These are phyloP conservation scores for Nysson spinosus DNA, from an alignment of 2,888 invertebrate species.

Conservation along the genomic window DNA sequence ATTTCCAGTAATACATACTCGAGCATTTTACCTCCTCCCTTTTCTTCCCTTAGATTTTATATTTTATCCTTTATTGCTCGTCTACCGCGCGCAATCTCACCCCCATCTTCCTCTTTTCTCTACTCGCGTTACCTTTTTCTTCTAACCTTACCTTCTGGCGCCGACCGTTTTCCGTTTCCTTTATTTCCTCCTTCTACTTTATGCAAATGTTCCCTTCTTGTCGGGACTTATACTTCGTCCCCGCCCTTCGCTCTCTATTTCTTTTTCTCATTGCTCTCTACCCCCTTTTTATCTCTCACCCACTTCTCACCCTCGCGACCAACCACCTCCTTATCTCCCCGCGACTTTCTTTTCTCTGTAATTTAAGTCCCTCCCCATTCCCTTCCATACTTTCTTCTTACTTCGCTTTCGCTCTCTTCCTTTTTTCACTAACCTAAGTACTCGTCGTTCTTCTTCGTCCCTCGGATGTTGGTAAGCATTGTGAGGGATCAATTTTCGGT, in stretches of 20 bases:
- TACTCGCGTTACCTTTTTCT: slow-evolving; percentile 3
- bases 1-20: no score
- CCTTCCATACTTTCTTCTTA: background rate
- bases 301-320: slow-evolving; percentile 6
- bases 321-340: slow-evolving; percentile 22
- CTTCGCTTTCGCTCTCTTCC: slow-evolving; percentile 12
- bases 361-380: slow-evolving; percentile 20
- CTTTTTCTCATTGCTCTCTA: no score
- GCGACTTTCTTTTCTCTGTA: slow-evolving; percentile 28
- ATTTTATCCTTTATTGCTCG: background rate
- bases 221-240: background rate
- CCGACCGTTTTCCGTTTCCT: slow-evolving; percentile 24
- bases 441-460: background rate
- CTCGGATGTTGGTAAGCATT: no score
- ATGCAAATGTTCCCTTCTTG: slow-evolving; percentile 7
- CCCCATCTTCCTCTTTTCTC: background rate
- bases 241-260: background rate
- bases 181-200: slow-evolving; percentile 8
- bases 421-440: background rate
- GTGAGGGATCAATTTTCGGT: no score
- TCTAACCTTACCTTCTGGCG: background rate
- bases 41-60: background rate
- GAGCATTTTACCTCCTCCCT: background rate
- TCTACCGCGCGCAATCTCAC: slow-evolving; percentile 2
- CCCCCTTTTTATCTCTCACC: slow-evolving; percentile 4